A percentile compares a stretch with the other conserved stretches of the same genome.
phyloP scores from a whole-genome alignment of 2,797 vertebrate species.

The Rhabdophis nuchalis region DNA sequence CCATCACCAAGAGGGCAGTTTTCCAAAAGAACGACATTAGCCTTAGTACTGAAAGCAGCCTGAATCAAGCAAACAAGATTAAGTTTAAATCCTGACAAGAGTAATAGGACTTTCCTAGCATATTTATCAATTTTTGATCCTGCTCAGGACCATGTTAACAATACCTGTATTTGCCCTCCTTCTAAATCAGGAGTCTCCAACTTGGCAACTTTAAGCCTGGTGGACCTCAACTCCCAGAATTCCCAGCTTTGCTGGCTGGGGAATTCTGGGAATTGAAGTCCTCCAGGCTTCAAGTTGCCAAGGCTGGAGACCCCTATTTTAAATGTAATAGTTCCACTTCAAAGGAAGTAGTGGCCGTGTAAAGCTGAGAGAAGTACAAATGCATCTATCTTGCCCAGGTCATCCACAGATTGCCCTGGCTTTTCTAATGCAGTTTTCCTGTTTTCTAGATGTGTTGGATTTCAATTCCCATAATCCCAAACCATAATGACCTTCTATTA shows the following conservation, averaged over 20 bases:
- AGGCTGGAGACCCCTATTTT: not conserved
- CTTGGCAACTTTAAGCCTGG: no score
- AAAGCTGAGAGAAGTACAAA: not conserved
- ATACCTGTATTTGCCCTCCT: not conserved
- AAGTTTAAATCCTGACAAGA: not conserved
- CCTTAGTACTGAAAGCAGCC: not conserved
- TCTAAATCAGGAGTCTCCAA: not conserved
- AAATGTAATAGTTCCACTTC: not conserved
- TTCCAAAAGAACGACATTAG: not conserved
- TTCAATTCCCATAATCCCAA: not conserved
- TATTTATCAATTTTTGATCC: not conserved
- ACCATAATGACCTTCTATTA: not conserved
- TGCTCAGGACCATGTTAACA: not conserved
- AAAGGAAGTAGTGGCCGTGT: not conserved
- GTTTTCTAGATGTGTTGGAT: not conserved
- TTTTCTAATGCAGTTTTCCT: not conserved
- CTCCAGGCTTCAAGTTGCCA: no score
- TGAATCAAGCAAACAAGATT: constrained; percentile 4
- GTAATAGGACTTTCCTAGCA: not conserved
- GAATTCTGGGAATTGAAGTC: no score
- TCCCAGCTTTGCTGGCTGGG: no score
- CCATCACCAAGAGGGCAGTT: not conserved
- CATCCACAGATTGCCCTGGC: not conserved
- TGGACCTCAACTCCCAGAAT: no score
- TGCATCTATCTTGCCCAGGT: not conserved